These are phyloP conservation scores for Mormyrus proboscirostris DNA, from an alignment of 2,797 vertebrate species.

Conservation along the genomic window DNA sequence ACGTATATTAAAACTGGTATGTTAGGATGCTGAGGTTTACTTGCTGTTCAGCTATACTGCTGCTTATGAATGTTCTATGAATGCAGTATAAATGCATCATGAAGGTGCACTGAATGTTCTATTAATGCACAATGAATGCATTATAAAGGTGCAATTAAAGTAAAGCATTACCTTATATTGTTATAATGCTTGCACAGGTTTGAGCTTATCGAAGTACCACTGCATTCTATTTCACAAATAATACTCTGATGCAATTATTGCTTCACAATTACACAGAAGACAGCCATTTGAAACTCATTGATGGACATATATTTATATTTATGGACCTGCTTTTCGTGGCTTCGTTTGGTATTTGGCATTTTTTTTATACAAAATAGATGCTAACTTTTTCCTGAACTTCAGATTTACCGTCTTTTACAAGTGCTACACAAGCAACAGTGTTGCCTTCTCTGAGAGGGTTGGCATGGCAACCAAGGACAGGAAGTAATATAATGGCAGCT, in stretches of 20 bases:
- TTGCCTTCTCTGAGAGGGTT: conserved; percentile 9
- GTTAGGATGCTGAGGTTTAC: not conserved
- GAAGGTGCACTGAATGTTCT: not conserved
- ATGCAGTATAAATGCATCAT: not conserved
- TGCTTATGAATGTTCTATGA: not conserved
- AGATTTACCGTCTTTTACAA: not conserved
- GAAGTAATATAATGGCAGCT: conserved; percentile 20
- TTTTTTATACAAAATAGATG: not conserved
- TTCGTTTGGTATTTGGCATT: not conserved
- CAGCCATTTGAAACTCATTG: not conserved
- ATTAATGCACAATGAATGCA: not conserved
- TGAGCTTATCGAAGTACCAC: not conserved
- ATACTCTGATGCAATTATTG: not conserved
- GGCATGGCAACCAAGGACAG: conserved; percentile 22
- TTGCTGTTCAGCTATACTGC: not conserved
- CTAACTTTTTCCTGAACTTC: conserved; percentile 7
- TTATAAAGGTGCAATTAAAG: not conserved
- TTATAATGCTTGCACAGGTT: not conserved
- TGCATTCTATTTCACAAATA: not conserved
- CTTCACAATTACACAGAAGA: not conserved
- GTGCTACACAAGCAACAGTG: conserved; percentile 14
- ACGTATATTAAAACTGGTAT: not conserved
- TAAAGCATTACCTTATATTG: not conserved
- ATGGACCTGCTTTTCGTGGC: not conserved
- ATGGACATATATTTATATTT: not conserved